Evolutionary conservation across 2,888 invertebrate genomes (phyloP), one percentile per base, ranked within the genome.

Genomic region (Andrena bicolor): DNA sequence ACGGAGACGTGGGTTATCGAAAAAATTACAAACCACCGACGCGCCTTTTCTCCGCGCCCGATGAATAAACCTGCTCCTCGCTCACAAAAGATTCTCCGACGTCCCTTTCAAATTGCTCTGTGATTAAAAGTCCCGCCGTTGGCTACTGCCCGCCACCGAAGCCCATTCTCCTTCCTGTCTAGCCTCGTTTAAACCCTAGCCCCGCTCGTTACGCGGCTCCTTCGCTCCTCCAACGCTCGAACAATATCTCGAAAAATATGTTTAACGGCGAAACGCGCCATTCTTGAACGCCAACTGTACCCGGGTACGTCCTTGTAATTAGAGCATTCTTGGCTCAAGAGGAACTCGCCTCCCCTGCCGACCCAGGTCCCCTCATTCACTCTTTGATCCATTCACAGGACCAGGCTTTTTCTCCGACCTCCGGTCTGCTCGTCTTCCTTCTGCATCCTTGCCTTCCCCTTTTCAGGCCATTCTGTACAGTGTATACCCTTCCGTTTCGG

Each of bases 51-150:
- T 53, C 8, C 61, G 28, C 30, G 51, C 61, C 51, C 26, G 51
- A 60, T 16, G 76, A 81, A 66, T 69, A 84, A 76, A 32, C 70
- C 58, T 56, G 23, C 56, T 66, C 30, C 69, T 70, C 49, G 56
- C 64, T 75, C 77, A 83, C 84, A 83, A 84, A 85, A 83, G 79
- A 48, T 69, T 51, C 53, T 65, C 65, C 82, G 53, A 74, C 70
- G 60, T 73, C 84, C 88, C 84, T 86, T 83, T 86, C 82, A 88
- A 84, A 87, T 85, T 80, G 82, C 35, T 75, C 65, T 81, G 68
- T 87, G 90, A 90, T 90, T 89, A 90, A 90, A 90, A 88, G 88
- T 86, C 84, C 83, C 71, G 88, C 90, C 86, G 56, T 70, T 48
- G 86, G 86, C 84, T 60, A 48, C 26, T 16, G n/a, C 49, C 23